A percentile compares a stretch with the other conserved stretches of the same genome.
phyloP scores from a whole-genome alignment of 2,113 vertebrate genomes.

The Rhinogobius similis region DNA sequence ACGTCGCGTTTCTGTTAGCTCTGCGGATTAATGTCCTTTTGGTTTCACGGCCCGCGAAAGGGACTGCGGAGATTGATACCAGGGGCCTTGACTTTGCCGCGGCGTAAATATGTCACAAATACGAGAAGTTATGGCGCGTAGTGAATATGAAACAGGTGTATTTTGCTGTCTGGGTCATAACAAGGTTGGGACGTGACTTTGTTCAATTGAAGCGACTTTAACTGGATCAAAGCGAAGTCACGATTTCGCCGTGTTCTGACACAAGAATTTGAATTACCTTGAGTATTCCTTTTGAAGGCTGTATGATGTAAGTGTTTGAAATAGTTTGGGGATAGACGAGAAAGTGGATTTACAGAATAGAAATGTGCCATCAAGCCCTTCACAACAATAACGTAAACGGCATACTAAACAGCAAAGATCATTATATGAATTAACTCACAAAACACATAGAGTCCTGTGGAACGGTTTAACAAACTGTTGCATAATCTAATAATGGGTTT shows the following conservation, averaged over 20 bases:
- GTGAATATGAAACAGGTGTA: slow-evolving; percentile 49
- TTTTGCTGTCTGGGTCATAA: slow-evolving; percentile 49
- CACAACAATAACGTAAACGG: too few species aligned
- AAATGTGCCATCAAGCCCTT: neutral
- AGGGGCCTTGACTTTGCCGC: slow-evolving; percentile 57
- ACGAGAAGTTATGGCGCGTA: slow-evolving; percentile 49
- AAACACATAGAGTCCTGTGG: too few species aligned
- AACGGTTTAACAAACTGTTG: too few species aligned
- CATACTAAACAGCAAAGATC: too few species aligned
- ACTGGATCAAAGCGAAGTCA: slow-evolving; percentile 4
- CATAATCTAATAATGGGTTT: too few species aligned
- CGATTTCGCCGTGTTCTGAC: neutral
- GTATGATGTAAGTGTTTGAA: neutral
- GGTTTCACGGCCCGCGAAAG: slow-evolving; percentile 58
- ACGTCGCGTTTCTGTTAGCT: slow-evolving; percentile 33
- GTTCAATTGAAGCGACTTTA: slow-evolving; percentile 12
- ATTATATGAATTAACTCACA: too few species aligned
- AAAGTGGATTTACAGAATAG: neutral
- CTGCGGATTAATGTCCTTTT: slow-evolving; percentile 56
- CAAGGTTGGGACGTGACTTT: slow-evolving; percentile 44
- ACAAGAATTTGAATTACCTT: neutral
- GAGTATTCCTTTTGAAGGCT: neutral
- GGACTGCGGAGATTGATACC: slow-evolving; percentile 54
- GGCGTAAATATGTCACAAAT: slow-evolving; percentile 61
- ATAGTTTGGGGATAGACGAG: neutral